Evolutionary conservation across 2,797 vertebrate genomes (phyloP), one percentile per base, ranked within the genome.

Genomic region (Muscicapa comitata): DNA sequence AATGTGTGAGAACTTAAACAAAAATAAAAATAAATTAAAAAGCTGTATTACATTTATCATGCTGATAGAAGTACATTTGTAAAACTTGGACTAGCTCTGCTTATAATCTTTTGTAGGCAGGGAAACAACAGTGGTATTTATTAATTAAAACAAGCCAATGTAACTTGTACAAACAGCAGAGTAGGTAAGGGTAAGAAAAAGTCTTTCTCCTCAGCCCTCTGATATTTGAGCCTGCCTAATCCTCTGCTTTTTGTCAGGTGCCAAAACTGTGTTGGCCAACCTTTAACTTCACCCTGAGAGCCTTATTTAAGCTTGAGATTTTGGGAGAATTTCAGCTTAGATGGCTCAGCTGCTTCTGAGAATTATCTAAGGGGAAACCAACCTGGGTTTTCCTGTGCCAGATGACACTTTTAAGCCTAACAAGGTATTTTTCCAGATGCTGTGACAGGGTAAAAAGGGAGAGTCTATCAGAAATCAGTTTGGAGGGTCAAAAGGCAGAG

Each of bases 71-170:
- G 73, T 51, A 74, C 43, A 43, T 94, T 95, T 91, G 72, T 74
- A 93, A 91, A 86, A 84, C 73, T 92, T 87, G 78, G 77, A 66
- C 80, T 74, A 77, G 58, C 42, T 84, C 65, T 91, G 50, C 48
- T 82, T 90, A 86, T 84, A 92, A 93, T 96, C 88, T 81, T 84
- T 85, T 0, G 88, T 96, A 85, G 93, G 92, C 93, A 94, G 55
- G 96, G 91, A 92, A 88, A 94, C 87, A 91, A 88, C 80, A 74
- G 61, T 71, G 88, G 96, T 86, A 94, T 93, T 92, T 96, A 93
- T 72, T 91, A 94, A 96, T 95, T 96, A 92, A 90, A 93, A 89
- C 37, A 61, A 86, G 89, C 43, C 83, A 92, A 13, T 94, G 61
- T 77, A 72, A 86, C 91, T 94, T 87, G 89, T 92, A 62, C 79